A percentile compares a stretch with the other conserved stretches of the same genome.
phyloP scores from a whole-genome alignment of 2,113 vertebrate species.

The Aphyosemion australe region DNA sequence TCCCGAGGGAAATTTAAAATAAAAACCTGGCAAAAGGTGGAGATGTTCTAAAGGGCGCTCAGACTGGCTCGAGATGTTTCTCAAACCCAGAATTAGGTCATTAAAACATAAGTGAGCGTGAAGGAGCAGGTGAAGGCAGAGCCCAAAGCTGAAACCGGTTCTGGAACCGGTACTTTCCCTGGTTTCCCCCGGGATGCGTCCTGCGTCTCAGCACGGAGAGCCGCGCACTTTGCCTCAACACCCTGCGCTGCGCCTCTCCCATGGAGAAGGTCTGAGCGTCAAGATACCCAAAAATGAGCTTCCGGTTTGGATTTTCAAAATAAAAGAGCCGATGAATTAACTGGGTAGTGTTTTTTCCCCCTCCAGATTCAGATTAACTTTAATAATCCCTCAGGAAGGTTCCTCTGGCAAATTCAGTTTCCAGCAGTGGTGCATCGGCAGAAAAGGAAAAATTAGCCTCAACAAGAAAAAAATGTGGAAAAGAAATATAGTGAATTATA shows the following conservation, averaged over 20 bases:
- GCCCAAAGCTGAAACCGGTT: background rate
- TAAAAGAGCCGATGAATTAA: too few relatives aligned
- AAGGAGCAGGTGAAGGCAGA: background rate
- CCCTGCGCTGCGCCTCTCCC: background rate
- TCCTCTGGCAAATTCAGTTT: too few relatives aligned
- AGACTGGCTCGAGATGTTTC: slow-evolving; percentile 39
- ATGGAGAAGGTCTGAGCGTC: background rate
- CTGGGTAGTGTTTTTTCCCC: too few relatives aligned
- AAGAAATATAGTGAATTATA: too few relatives aligned
- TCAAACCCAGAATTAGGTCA: slow-evolving; percentile 67
- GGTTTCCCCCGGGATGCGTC: background rate
- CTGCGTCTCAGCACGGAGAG: slow-evolving; percentile 11
- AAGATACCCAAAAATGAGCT: background rate
- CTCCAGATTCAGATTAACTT: too few relatives aligned
- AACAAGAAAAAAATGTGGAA: too few relatives aligned
- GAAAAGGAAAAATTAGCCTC: too few relatives aligned
- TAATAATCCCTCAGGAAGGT: too few relatives aligned
- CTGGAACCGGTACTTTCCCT: background rate
- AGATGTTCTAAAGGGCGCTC: slow-evolving; percentile 13
- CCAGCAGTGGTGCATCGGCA: too few relatives aligned
- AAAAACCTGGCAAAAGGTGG: slow-evolving; percentile 6
- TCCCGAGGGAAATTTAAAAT: background rate
- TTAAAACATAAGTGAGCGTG: slow-evolving; percentile 27
- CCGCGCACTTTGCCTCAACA: slow-evolving; percentile 20
- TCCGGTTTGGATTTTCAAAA: too few relatives aligned